Conservation (phyloP, 2,113 vertebrate species). For the Isichthys henryi region DNA sequence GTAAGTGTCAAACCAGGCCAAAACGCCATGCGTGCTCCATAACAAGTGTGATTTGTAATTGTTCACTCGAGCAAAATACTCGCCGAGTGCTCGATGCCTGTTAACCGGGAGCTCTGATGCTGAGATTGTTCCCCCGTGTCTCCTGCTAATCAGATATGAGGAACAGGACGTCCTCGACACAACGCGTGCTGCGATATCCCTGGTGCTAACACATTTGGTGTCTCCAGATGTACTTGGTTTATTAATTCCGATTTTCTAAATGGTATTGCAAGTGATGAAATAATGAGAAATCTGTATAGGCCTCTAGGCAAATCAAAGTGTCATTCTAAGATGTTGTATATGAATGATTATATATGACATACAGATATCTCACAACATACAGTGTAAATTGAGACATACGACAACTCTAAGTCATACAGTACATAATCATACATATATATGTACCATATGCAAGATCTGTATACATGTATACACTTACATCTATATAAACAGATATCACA, state of each 20-base stretch:
- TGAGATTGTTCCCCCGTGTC: conserved; percentile 51
- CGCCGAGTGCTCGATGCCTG: conserved; percentile 34
- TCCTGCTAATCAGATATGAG: conserved; percentile 65
- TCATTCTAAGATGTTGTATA: background rate
- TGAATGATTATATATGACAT: background rate
- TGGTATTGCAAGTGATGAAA: background rate
- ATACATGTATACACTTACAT: background rate
- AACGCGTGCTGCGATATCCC: background rate
- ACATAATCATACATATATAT: background rate
- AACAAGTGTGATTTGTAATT: conserved; percentile 49
- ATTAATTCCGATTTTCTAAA: background rate
- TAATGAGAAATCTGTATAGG: background rate
- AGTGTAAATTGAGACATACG: background rate
- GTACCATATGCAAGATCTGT: background rate
- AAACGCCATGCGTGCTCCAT: conserved; percentile 47
- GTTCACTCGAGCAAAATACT: conserved; percentile 49
- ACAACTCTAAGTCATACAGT: background rate
- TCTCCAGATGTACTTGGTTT: background rate
- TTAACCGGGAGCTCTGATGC: conserved; percentile 59
- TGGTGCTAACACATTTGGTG: background rate
- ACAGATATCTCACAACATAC: background rate
- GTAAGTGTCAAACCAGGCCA: background rate
- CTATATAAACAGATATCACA: background rate
- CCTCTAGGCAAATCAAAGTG: background rate
- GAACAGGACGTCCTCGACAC: background rate